phyloP scores from a whole-genome alignment of 2,797 vertebrate genomes.

The Coccyzus lansbergi region DNA sequence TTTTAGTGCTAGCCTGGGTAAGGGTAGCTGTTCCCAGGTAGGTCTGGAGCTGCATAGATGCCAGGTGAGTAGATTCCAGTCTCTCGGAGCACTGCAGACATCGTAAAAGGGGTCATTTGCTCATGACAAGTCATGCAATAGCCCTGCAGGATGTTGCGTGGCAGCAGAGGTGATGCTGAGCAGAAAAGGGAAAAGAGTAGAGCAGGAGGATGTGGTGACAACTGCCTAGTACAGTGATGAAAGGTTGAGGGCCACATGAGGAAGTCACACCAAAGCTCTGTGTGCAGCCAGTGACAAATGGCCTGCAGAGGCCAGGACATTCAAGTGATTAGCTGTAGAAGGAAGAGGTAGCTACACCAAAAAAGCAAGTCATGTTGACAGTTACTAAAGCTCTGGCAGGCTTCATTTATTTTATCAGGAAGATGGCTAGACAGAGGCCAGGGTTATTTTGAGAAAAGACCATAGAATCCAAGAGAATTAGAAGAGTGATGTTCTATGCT shows the following conservation, averaged over 20 bases:
- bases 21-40: background rate
- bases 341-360: slow-evolving; percentile 55
- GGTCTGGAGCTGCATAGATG: background rate
- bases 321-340: slow-evolving; percentile 12
- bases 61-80: background rate
- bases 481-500: slow-evolving; percentile 65
- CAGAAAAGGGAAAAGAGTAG: slow-evolving; percentile 1
- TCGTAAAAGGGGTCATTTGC: slow-evolving; percentile 26
- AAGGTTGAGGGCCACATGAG: background rate
- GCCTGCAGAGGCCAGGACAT: background rate
- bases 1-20: background rate
- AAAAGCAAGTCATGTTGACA: slow-evolving; percentile 55
- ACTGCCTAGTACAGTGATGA: background rate
- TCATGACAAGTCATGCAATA: slow-evolving; percentile 53
- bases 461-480: slow-evolving; percentile 69
- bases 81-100: slow-evolving; percentile 7
- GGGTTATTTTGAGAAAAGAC: slow-evolving; percentile 73
- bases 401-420: slow-evolving; percentile 78
- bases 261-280: slow-evolving; percentile 11
- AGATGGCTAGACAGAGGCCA: slow-evolving; percentile 63
- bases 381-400: slow-evolving; percentile 10
- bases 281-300: background rate
- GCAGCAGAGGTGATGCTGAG: slow-evolving; percentile 35
- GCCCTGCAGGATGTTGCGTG: slow-evolving; percentile 41
- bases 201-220: slow-evolving; percentile 28